These are phyloP conservation scores for Epistrophe eligans DNA, from an alignment of 2,888 invertebrate species.

Conservation along the genomic window DNA sequence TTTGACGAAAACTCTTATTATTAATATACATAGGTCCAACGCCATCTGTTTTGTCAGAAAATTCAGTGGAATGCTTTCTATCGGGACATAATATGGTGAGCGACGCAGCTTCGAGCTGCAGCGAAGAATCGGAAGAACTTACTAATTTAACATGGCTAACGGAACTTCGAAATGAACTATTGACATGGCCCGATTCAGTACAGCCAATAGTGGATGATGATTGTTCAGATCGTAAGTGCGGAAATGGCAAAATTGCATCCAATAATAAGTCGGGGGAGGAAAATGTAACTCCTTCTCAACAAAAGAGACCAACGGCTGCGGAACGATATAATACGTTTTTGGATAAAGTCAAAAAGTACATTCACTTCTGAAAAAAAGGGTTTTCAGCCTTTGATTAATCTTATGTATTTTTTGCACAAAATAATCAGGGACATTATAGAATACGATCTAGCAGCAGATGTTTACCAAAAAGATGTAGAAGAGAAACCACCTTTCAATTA, in stretches of 20 bases:
- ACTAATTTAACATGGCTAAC: slow-evolving; percentile 83
- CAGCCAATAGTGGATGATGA: slow-evolving; percentile 78
- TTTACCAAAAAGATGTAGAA: slow-evolving; percentile 80
- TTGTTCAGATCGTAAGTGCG: slow-evolving; percentile 35
- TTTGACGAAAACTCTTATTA: not conserved
- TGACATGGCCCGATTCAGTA: slow-evolving; percentile 80
- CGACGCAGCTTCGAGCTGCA: slow-evolving; percentile 62
- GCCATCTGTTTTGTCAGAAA: slow-evolving; percentile 75
- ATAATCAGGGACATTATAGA: slow-evolving; percentile 79
- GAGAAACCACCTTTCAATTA: slow-evolving; percentile 84
- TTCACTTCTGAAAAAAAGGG: not conserved
- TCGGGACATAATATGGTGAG: slow-evolving; percentile 61
- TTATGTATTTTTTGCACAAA: not conserved
- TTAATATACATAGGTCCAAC: slow-evolving; percentile 64
- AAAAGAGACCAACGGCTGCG: slow-evolving; percentile 80
- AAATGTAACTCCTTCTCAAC: slow-evolving; percentile 27
- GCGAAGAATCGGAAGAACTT: slow-evolving; percentile 81
- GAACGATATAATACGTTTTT: slow-evolving; percentile 82
- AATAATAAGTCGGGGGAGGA: slow-evolving; percentile 36
- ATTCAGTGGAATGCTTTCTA: slow-evolving; percentile 71
- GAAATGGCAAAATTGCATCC: not conserved
- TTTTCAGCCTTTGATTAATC: not conserved
- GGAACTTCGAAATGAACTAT: slow-evolving; percentile 81
- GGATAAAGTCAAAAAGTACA: slow-evolving; percentile 81
- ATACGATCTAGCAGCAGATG: slow-evolving; percentile 80